These are phyloP conservation scores for Poeciliopsis gracilis DNA, from an alignment of 2,797 vertebrate genomes.

Conservation along the genomic window DNA sequence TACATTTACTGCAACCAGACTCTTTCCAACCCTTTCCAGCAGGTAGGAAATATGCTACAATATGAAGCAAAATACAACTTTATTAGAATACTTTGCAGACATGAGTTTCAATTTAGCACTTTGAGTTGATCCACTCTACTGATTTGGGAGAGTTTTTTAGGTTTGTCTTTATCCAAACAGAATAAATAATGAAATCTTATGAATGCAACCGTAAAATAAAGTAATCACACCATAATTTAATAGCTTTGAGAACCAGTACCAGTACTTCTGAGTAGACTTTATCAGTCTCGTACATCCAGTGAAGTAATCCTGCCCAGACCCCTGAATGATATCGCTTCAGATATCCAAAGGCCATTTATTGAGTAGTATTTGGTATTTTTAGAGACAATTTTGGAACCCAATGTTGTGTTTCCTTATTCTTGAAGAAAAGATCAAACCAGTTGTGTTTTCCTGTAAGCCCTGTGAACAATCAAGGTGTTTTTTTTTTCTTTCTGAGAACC, in stretches of 20 bases:
- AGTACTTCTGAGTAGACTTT: neutral
- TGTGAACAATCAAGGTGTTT: neutral
- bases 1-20: slow-evolving; percentile 95
- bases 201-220: neutral
- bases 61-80: neutral
- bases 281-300: neutral
- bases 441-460: neutral
- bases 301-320: neutral
- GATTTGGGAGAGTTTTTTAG: neutral
- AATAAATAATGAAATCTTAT: neutral
- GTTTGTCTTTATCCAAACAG: neutral
- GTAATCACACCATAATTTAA: neutral
- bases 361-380: neutral
- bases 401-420: neutral
- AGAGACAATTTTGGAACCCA: neutral
- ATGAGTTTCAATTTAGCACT: neutral
- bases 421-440: neutral
- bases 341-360: neutral
- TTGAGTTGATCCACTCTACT: neutral
- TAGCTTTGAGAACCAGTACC: neutral
- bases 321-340: neutral
- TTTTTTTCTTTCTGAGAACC: neutral
- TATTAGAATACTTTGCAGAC: neutral
- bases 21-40: slow-evolving; percentile 91
- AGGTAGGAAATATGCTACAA: slow-evolving; percentile 78